These are phyloP conservation scores for Campoplex nolae DNA, from an alignment of 2,888 invertebrate genomes.

Conservation along the genomic window DNA sequence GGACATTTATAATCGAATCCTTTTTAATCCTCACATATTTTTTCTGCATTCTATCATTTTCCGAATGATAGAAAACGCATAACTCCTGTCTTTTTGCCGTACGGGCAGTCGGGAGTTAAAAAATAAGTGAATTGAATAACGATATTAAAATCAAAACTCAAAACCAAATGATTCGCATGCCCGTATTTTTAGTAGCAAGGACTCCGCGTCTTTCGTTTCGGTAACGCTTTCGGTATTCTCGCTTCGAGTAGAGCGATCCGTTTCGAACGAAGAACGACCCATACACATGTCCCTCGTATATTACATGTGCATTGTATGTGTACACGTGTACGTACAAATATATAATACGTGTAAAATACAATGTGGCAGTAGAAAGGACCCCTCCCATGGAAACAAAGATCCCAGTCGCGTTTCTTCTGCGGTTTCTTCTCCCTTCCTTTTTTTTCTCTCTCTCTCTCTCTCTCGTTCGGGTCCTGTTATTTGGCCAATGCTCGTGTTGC, in stretches of 20 bases:
- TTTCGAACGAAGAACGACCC: not conserved
- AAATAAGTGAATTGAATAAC: not conserved
- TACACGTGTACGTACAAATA: not conserved
- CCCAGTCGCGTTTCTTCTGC: slow-evolving; percentile 50
- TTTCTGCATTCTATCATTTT: not conserved
- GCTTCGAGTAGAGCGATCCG: not conserved
- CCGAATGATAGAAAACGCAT: not conserved
- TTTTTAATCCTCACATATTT: not conserved
- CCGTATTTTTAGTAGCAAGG: not conserved
- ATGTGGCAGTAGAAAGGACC: slow-evolving; percentile 28
- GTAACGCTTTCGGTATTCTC: slow-evolving; percentile 28
- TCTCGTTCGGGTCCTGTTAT: slow-evolving; percentile 49
- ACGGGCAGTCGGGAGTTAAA: no score
- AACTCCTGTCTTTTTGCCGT: no score
- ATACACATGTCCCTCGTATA: not conserved
- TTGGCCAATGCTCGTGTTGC: slow-evolving; percentile 57
- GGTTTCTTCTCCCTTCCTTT: slow-evolving; percentile 56
- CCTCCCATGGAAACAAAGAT: slow-evolving; percentile 43
- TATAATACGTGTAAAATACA: slow-evolving; percentile 8
- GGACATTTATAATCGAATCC: not conserved
- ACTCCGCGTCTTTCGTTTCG: not conserved
- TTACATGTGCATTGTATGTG: not conserved
- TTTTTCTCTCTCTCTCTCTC: slow-evolving; percentile 48
- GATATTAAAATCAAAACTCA: not conserved
- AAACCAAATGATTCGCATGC: not conserved